Evolutionary conservation across 2,888 invertebrate genomes (phyloP), one percentile per base, ranked within the genome.

Genomic region (Diarsia mendica): DNA sequence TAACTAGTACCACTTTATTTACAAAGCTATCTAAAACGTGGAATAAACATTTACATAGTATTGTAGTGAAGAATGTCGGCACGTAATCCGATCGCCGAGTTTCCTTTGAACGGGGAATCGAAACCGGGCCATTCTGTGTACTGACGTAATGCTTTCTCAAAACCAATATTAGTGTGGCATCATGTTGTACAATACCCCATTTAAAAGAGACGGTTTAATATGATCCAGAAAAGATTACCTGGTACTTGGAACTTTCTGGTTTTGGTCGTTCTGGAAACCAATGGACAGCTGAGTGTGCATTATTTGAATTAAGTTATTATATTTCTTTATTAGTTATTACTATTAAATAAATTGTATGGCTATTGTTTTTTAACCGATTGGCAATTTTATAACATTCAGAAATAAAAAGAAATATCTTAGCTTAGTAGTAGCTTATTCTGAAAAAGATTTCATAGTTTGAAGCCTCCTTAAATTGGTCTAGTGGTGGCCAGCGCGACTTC

Each of bases 71-170:
- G 92, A 92, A 93, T 91, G 92, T 87, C 85, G 88, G 85, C 80
- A 65, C 66, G 95, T 93, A 95, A 95, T 88, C 85, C 87, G 94
- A 95, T 89, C 91, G 75, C 72, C 67, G 70, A 82, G 85, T 93
- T 95, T 95, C 93, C 91, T 89, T 89, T 87, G 93, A 95, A 94
- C 78, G 83, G 91, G 87, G 86, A 89, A 93, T 92, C 90, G 91
- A 92, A 89, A 88, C 90, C 89, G 86, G 80, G 84, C 84, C 88
- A 85, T 94, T 94, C 91, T 89, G 85, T 91, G 91, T 91, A 92
- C 79, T 90, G 91, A 89, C 90, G 91, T 91, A 93, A 94, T 92
- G 94, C 90, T 92, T 95, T 95, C 95, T 93, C 85, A 91, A 92
- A 94, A 95, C 86, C 91, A 90, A 93, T 92, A 86, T 86, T 83